phyloP scores from a whole-genome alignment of 2,888 invertebrate genomes.

The Rhopalosiphum nymphaeae region DNA sequence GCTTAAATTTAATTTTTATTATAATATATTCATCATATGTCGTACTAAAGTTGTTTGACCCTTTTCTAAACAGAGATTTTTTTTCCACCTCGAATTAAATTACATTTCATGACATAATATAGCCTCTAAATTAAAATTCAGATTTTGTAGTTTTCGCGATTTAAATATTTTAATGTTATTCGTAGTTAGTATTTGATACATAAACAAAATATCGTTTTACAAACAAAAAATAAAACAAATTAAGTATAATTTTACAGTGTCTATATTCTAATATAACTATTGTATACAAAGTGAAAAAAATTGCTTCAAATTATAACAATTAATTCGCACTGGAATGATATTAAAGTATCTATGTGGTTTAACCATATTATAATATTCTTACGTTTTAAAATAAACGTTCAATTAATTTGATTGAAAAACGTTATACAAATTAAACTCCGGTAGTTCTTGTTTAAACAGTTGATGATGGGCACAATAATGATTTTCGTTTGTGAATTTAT shows the following conservation, averaged over 20 bases:
- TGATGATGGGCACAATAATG: not conserved
- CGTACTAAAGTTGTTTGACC: not conserved
- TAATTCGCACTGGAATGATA: not conserved
- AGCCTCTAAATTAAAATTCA: not conserved
- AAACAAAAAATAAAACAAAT: not conserved
- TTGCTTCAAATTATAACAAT: not conserved
- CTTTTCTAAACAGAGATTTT: not conserved
- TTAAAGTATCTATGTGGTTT: not conserved
- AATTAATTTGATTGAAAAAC: not conserved
- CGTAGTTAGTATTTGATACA: not conserved
- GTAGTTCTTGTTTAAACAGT: not conserved
- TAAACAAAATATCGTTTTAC: not conserved
- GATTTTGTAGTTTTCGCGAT: not conserved
- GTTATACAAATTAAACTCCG: not conserved
- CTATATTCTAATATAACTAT: not conserved
- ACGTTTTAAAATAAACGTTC: not conserved
- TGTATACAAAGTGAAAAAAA: not conserved
- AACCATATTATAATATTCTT: not conserved
- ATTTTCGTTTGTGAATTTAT: not conserved
- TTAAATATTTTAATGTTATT: not conserved
- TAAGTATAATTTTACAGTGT: not conserved
- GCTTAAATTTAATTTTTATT: not conserved
- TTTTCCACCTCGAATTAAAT: constrained; percentile 22
- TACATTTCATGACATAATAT: not conserved
- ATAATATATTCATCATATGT: constrained; percentile 27